These are phyloP conservation scores for Leucophenga maculata DNA, from an alignment of 2,888 invertebrate species.

Conservation along the genomic window DNA sequence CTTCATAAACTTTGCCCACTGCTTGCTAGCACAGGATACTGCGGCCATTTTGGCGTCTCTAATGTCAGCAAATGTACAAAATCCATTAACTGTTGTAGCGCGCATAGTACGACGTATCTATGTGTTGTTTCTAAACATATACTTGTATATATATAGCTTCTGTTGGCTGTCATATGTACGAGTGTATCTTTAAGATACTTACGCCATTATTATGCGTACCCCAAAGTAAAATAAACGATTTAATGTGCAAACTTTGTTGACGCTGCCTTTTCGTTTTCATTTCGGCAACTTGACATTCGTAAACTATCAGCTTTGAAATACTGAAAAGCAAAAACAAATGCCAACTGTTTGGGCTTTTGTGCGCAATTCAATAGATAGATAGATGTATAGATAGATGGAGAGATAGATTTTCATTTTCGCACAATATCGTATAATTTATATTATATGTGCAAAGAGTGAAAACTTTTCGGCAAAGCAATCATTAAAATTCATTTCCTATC, in stretches of 20 bases:
- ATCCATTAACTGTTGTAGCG: conserved; percentile 16
- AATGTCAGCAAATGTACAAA: conserved; percentile 21
- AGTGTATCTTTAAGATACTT: conserved; percentile 16
- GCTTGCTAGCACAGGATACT: background rate
- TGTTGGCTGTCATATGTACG: conserved; percentile 6
- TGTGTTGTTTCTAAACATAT: background rate
- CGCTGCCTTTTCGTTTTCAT: conserved; percentile 24
- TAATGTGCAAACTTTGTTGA: conserved; percentile 56
- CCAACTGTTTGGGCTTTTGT: background rate
- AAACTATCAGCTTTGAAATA: conserved; percentile 33
- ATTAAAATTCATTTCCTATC: conserved; percentile 64
- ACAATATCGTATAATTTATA: conserved; percentile 28
- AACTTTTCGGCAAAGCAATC: conserved; percentile 57
- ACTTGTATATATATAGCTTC: background rate
- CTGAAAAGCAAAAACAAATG: conserved; percentile 22
- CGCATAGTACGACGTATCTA: background rate
- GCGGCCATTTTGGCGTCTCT: conserved; percentile 19
- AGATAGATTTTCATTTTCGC: background rate
- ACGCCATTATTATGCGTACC: conserved; percentile 28
- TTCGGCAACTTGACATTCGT: conserved; percentile 8
- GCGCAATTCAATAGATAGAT: background rate
- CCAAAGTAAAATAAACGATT: conserved; percentile 60
- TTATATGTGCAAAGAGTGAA: conserved; percentile 2
- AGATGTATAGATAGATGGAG: background rate
- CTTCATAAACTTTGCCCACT: conserved; percentile 17